These are phyloP conservation scores for Numenius arquata DNA, from an alignment of 2,113 vertebrate species.

Conservation along the genomic window DNA sequence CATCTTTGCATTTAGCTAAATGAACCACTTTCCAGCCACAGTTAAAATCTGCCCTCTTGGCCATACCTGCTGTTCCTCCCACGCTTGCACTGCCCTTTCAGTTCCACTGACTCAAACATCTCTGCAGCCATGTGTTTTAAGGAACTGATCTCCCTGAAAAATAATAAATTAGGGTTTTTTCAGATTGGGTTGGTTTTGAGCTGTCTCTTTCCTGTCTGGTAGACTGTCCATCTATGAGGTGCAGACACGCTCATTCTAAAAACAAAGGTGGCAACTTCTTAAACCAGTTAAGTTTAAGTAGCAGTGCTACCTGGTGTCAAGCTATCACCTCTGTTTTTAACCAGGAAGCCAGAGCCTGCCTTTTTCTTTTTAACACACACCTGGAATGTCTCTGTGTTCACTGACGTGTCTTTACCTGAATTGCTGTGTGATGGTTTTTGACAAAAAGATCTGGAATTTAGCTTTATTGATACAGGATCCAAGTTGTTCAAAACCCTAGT, in stretches of 20 bases:
- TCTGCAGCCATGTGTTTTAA: not conserved
- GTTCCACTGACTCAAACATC: not conserved
- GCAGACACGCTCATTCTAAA: not conserved
- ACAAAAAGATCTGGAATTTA: not conserved
- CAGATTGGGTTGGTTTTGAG: not conserved
- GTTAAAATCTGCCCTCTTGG: not conserved
- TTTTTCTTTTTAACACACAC: not conserved
- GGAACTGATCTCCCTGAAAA: not conserved
- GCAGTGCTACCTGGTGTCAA: not conserved
- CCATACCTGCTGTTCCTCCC: not conserved
- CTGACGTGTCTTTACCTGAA: not conserved
- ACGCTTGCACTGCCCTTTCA: not conserved
- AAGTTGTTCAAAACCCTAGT: not conserved
- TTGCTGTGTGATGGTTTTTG: not conserved
- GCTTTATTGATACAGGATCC: not conserved
- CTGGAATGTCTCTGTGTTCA: not conserved
- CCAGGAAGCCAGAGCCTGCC: not conserved
- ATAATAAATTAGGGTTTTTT: not conserved
- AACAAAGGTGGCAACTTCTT: not conserved
- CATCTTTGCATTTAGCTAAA: not conserved
- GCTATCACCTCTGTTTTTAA: not conserved
- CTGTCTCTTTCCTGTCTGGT: not conserved
- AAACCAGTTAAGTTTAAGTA: not conserved
- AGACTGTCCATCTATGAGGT: not conserved
- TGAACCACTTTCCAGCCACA: not conserved